Evolutionary conservation across 2,797 vertebrate genomes (phyloP).

Genomic region (Tarsius wallacei): DNA sequence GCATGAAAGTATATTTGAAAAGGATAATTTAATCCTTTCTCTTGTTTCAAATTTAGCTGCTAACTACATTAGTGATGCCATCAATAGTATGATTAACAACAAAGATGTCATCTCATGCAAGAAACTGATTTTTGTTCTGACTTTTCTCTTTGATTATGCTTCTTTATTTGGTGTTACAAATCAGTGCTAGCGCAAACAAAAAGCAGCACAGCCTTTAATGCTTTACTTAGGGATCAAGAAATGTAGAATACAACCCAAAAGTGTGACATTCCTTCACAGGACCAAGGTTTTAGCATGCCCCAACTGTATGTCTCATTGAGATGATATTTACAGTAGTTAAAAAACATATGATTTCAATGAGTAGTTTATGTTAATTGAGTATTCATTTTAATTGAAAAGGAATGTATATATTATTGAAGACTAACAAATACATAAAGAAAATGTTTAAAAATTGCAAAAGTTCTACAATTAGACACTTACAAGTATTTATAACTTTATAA

Average conservation of each 20-base stretch:
- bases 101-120: conserved; percentile 52
- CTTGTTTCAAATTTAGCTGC: conserved; percentile 48
- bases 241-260: neutral
- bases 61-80: neutral
- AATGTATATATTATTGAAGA: neutral
- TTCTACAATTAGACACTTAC: neutral
- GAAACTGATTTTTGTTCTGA: conserved; percentile 46
- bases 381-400: neutral
- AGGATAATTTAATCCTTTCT: neutral
- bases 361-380: neutral
- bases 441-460: neutral
- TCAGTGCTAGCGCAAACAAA: conserved; percentile 24
- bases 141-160: conserved; percentile 14
- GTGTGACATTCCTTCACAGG: neutral
- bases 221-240: conserved; percentile 13
- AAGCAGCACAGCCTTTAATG: neutral
- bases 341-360: neutral
- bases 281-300: neutral
- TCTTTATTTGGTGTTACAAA: conserved; percentile 46
- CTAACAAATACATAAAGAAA: neutral
- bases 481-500: neutral
- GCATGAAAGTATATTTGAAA: neutral
- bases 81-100: conserved; percentile 18
- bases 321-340: neutral
- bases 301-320: neutral